Evolutionary conservation across 2,797 vertebrate species (phyloP).

Genomic region (Microtus obscurus): DNA sequence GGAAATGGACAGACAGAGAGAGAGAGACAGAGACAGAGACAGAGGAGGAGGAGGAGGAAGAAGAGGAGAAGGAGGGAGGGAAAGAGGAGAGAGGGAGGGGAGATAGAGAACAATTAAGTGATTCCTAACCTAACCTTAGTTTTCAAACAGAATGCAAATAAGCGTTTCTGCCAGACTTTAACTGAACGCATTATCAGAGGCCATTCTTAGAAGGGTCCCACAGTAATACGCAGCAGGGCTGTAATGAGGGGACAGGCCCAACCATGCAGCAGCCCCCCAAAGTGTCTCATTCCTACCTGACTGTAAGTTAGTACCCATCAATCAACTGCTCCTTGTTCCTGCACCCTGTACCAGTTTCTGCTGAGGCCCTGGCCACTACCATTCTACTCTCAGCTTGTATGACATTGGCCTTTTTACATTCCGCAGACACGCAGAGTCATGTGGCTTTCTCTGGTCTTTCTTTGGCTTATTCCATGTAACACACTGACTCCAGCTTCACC

Average conservation of each 20-base stretch:
- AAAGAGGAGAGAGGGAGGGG: not conserved
- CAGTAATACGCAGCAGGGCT: not conserved
- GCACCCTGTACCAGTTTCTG: not conserved
- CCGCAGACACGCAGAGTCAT: no score
- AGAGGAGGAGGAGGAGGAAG: no score
- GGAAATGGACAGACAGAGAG: not conserved
- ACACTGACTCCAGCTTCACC: not conserved
- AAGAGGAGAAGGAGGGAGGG: accelerated
- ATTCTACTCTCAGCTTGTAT: not conserved
- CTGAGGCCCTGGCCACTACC: not conserved
- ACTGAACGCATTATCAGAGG: not conserved
- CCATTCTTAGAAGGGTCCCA: not conserved
- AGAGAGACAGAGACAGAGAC: no score
- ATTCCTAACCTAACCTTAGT: not conserved
- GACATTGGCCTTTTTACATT: not conserved
- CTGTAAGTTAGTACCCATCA: not conserved
- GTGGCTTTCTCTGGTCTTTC: not conserved
- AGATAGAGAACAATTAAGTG: not conserved
- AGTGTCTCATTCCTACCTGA: not conserved
- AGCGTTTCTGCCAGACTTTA: not conserved
- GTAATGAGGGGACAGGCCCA: not conserved
- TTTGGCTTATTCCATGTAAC: not conserved
- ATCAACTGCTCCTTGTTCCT: not conserved
- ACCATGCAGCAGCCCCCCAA: not conserved
- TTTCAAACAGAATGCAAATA: not conserved